Base-by-base conservation (phyloP, 2,113 vertebrate species). In the Chamaetylas fuelleborni region DNA sequence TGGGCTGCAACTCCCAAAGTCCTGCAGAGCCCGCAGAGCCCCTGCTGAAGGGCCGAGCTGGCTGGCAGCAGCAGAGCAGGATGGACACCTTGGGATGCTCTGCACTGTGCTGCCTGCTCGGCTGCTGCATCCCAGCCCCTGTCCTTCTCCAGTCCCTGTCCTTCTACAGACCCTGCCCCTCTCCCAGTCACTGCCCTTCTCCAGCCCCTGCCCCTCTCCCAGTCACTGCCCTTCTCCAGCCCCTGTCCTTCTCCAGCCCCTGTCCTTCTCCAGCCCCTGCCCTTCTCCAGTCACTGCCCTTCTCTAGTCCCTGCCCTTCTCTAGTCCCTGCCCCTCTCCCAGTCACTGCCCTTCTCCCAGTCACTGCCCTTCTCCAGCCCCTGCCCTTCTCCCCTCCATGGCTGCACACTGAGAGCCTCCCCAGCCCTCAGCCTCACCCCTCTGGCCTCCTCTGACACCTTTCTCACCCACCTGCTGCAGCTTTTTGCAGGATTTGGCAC, bases 41-140 rank as follows among this genome's bases (percentile, higher is more conserved):
- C 76, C 62, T 8, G 67, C 67, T 7, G 81, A 80, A 80, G 83
- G 87, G 69, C 83, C 2, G 36, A 64, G 93, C 76, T 0, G 86
- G 76, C 88, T 48, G 79, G 78, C 81, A 56, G 94, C 88, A 91
- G 83, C 92, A 8, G 90, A 95, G 86, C 91, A 88, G 80, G 88
- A 77, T 60, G 69, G 92, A 28, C 76, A 73, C 81, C 80, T 40
- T 60, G 40, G 45, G 23, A 33, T 0, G 1, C 82, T 33, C 74
- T 9, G 88, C 82, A 5, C 65, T 2, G 73, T 3, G 33, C 40
- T 12, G 47, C 58, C 34, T 50, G 56, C 86, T 12, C 2, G 0
- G 36, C 79, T 62, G 78, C 90, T 3, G 31, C 94, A 51, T 40
- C 29, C 50, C 50, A 51, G 50, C 5, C 48, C 5, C 13, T 50